Base-by-base conservation (phyloP, 1,140 invertebrate genomes). In the Drosophila sulfurigaster region DNA sequence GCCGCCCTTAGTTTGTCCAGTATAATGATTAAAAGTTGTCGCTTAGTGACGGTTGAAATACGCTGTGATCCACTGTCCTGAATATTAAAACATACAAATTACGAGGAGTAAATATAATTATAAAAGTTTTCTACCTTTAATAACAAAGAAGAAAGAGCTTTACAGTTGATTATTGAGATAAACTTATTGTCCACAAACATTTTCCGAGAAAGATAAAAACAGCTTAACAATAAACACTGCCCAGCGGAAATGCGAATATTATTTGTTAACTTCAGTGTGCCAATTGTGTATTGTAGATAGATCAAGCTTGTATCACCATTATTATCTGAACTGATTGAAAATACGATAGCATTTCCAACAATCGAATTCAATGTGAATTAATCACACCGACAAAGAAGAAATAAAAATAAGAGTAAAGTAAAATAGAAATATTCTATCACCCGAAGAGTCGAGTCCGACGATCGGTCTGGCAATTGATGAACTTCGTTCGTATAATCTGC, bases 291-390 rank as follows among this genome's bases (percentile, higher is more conserved):
- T 43, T 43, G 41, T 43, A n/a, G n/a, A 5, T 43, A 5, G 11
- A 43, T 43, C 41, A 43, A 43, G n/a, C 3, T n/a, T 43, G n/a
- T n/a, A 43, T 43, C 3, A 41, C 11, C 57, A 41, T 13, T 30
- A 6, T 43, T 41, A 58, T 38, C 52, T 20, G 52, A 38, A 1
- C 11, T 58, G 56, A 68, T 48, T 68, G 46, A 68, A 32, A 52
- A 13, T 60, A 32, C 32, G 54, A 58, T 68, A 41, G 2, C 20
- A 51, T 59, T 43, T 28, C 7, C 6, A 41, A 43, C 35, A 60
- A 52, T 41, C 11, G 30, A 32, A 65, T n/a, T 72, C 38, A 57
- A 41, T 20, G 41, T 58, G 30, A 6, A 16, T 51, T 41, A 54
- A 63, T 54, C 41, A 16, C 10, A 20, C 38, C 35, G 58, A 41